These are phyloP conservation scores for Lasioglossum zephyrum DNA, from an alignment of 2,888 invertebrate genomes.

Conservation along the genomic window DNA sequence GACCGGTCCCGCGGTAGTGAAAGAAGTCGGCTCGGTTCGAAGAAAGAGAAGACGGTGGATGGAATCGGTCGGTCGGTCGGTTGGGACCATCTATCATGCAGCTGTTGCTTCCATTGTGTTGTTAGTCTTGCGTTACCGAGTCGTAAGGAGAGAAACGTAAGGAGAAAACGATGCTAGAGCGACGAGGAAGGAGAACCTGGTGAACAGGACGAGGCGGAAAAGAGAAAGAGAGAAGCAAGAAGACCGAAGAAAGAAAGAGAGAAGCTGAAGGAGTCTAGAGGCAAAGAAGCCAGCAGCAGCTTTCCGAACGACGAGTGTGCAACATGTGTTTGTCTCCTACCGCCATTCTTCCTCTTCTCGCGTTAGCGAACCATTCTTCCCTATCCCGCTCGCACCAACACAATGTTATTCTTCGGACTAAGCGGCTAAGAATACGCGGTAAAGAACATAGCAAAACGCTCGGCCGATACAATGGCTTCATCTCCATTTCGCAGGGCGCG, in stretches of 20 bases:
- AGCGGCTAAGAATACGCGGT: conserved; percentile 67
- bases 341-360: conserved; percentile 26
- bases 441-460: conserved; percentile 49
- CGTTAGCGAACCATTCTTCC: conserved; percentile 52
- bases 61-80: conserved; percentile 77
- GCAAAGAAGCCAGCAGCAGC: conserved; percentile 65
- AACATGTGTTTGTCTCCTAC: conserved; percentile 82
- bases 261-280: conserved; percentile 62
- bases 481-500: conserved; percentile 74
- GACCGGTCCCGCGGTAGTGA: conserved; percentile 77
- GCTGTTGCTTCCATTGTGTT: conserved; percentile 84
- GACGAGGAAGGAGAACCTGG: background rate
- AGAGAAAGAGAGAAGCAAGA: background rate
- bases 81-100: conserved; percentile 82
- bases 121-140: conserved; percentile 82
- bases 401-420: conserved; percentile 76
- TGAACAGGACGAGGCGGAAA: background rate
- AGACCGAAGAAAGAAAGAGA: background rate
- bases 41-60: conserved; percentile 68
- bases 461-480: conserved; percentile 74
- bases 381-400: conserved; percentile 50
- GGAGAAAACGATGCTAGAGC: conserved; percentile 43
- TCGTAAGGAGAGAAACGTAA: conserved; percentile 65
- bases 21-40: conserved; percentile 71
- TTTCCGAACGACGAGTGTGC: conserved; percentile 76